These are phyloP conservation scores for Cistogaster globosa DNA, from an alignment of 2,888 invertebrate genomes.

Conservation along the genomic window DNA sequence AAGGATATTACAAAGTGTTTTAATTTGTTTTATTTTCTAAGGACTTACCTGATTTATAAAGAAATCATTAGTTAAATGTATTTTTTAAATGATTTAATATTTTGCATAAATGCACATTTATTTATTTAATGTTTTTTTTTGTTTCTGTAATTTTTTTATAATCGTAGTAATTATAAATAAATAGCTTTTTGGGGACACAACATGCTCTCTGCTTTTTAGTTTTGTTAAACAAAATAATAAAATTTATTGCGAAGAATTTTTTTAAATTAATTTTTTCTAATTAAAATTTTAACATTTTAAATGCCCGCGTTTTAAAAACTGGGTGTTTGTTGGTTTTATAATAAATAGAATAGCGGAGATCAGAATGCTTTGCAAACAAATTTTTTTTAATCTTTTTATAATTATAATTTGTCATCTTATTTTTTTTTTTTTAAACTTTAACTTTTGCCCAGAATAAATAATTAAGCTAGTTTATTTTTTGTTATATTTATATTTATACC, in stretches of 20 bases:
- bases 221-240: neutral
- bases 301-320: conserved; percentile 22
- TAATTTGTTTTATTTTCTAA: too few species aligned
- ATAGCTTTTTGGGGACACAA: conserved; percentile 30
- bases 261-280: conserved; percentile 17
- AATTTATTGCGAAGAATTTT: neutral
- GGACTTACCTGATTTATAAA: neutral
- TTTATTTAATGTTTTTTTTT: conserved; percentile 44
- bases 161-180: conserved; percentile 25
- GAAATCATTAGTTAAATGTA: neutral
- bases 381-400: conserved; percentile 20
- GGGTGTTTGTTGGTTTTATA: conserved; percentile 20
- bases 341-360: conserved; percentile 27
- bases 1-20: too few species aligned
- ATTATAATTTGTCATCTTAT: conserved; percentile 20
- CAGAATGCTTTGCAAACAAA: conserved; percentile 35
- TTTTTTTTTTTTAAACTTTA: conserved; percentile 17
- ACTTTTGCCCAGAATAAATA: conserved; percentile 44
- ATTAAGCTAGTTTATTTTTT: conserved; percentile 45
- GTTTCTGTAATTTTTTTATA: conserved; percentile 25
- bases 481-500: conserved; percentile 23
- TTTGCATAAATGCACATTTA: conserved; percentile 67
- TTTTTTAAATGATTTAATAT: neutral
- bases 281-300: conserved; percentile 31
- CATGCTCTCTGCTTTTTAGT: conserved; percentile 4